These are phyloP conservation scores for Leptodirus hochenwartii DNA, from an alignment of 2,888 invertebrate genomes.

Conservation along the genomic window DNA sequence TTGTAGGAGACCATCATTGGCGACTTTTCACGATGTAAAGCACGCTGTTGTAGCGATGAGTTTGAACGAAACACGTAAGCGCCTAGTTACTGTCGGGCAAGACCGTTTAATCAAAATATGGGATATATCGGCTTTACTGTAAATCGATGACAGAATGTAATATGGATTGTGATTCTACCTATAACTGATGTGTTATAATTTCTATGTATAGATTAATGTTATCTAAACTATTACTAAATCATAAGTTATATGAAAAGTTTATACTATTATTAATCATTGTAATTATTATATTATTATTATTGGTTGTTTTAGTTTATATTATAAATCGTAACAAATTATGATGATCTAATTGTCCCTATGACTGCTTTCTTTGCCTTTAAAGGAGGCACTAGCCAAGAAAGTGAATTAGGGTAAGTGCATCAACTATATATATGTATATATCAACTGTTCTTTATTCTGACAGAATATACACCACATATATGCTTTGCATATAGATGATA, in stretches of 20 bases:
- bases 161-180: slow-evolving; percentile 5
- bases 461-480: too few relatives aligned
- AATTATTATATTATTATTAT: too few relatives aligned
- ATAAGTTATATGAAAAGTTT: not conserved
- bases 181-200: slow-evolving; percentile 5
- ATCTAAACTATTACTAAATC: not conserved
- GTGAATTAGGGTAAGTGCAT: too few relatives aligned
- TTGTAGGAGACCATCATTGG: slow-evolving; percentile 74
- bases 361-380: too few relatives aligned
- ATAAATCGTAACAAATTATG: too few relatives aligned
- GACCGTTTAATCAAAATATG: slow-evolving; percentile 90
- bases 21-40: slow-evolving; percentile 89
- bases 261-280: too few relatives aligned
- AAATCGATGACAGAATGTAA: slow-evolving; percentile 12
- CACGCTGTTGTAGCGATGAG: slow-evolving; percentile 79
- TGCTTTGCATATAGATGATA: too few relatives aligned
- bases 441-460: too few relatives aligned
- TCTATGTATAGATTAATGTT: slow-evolving; percentile 1
- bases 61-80: slow-evolving; percentile 74
- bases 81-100: slow-evolving; percentile 82
- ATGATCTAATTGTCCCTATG: too few relatives aligned
- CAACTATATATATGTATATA: too few relatives aligned
- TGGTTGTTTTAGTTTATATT: too few relatives aligned
- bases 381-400: too few relatives aligned
- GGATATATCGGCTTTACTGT: slow-evolving; percentile 51